phyloP scores from a whole-genome alignment of 2,888 invertebrate species.

The Gari tellinella region DNA sequence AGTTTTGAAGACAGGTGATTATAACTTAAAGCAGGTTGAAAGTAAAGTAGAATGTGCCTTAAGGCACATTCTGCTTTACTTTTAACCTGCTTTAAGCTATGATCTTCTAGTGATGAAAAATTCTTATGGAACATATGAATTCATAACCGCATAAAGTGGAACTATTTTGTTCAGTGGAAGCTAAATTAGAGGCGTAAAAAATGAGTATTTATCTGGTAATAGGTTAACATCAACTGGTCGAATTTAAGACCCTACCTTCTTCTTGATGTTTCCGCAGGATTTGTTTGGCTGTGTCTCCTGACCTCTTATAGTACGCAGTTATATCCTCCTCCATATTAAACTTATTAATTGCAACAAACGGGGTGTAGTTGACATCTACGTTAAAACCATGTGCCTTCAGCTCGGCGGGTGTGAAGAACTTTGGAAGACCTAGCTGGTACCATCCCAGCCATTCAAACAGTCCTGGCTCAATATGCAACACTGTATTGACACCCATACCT shows the following conservation, averaged over 20 bases:
- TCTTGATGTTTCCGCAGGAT: constrained; percentile 86
- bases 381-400: constrained; percentile 90
- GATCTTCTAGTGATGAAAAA: no score
- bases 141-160: no score
- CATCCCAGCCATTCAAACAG: constrained; percentile 97
- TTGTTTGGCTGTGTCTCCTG: constrained; percentile 87
- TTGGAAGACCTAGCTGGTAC: constrained; percentile 87
- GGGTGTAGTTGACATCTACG: constrained; percentile 89
- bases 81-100: no score
- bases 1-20: no score
- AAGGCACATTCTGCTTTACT: no score
- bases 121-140: no score
- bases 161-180: no score
- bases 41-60: no score
- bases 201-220: no score
- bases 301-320: constrained; percentile 89
- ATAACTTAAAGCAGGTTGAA: no score
- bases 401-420: constrained; percentile 87
- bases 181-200: no score
- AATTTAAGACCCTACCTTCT: constrained; percentile 75
- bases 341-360: constrained; percentile 84
- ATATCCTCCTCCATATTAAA: constrained; percentile 87
- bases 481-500: constrained; percentile 41
- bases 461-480: constrained; percentile 90
- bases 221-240: no score